These are phyloP conservation scores for Leptodactylus fallax DNA, from an alignment of 2,797 vertebrate genomes.

Conservation along the genomic window DNA sequence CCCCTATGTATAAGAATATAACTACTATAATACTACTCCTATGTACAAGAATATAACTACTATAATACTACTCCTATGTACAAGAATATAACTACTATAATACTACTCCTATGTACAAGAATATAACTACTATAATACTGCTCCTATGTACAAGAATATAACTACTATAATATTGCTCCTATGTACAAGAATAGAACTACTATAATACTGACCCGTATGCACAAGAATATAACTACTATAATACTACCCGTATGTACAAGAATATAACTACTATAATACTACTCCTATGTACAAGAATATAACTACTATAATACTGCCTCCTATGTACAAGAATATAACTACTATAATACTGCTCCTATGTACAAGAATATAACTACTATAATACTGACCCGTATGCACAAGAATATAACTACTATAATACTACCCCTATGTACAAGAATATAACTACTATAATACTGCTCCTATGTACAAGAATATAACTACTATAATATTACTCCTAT, in stretches of 20 bases:
- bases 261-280: background rate
- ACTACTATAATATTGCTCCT: background rate
- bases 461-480: background rate
- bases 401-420: constrained; percentile 2
- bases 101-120: background rate
- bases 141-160: background rate
- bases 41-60: background rate
- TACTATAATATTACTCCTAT: background rate
- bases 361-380: too few species aligned
- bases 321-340: too few species aligned
- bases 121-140: constrained; percentile 15
- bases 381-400: too few species aligned
- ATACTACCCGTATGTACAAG: background rate
- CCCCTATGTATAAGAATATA: background rate
- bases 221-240: background rate
- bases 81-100: constrained; percentile 15
- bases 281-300: too few species aligned
- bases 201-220: background rate
- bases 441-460: background rate
- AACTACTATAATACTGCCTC: too few species aligned
- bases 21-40: background rate
- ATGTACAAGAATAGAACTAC: background rate
- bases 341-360: too few species aligned
- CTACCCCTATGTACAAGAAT: background rate
- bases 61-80: background rate